A percentile compares a stretch with the other conserved stretches of the same genome.
These are phyloP conservation scores for Holacanthella duospinosa DNA, from an alignment of 2,888 invertebrate species.

Conservation along the genomic window DNA sequence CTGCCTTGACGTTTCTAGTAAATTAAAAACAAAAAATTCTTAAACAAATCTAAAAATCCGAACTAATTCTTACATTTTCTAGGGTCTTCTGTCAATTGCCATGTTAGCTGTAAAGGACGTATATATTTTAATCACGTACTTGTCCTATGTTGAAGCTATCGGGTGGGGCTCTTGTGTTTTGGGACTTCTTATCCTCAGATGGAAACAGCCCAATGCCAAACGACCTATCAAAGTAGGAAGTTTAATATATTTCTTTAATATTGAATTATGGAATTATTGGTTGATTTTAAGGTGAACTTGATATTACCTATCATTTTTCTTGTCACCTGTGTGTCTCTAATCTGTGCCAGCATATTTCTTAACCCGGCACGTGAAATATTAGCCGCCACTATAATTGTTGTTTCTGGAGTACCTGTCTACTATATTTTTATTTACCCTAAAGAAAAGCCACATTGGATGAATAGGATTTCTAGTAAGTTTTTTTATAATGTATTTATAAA, in stretches of 20 bases:
- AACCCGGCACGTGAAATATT: constrained; percentile 67
- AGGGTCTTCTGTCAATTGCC: constrained; percentile 73
- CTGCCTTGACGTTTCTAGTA: constrained; percentile 77
- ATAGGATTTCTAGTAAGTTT: constrained; percentile 50
- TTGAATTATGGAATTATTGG: constrained; percentile 40
- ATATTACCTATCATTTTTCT: constrained; percentile 73
- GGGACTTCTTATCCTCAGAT: constrained; percentile 73
- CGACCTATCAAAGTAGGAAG: constrained; percentile 79
- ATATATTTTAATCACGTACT: constrained; percentile 78
- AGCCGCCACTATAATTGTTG: constrained; percentile 60
- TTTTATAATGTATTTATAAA: not conserved
- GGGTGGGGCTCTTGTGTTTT: constrained; percentile 76
- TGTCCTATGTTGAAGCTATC: constrained; percentile 79
- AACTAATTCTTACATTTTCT: constrained; percentile 41
- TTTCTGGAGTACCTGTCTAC: constrained; percentile 74
- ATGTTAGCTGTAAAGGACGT: constrained; percentile 71
- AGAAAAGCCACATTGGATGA: constrained; percentile 62
- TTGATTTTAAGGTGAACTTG: constrained; percentile 55
- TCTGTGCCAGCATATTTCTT: constrained; percentile 70
- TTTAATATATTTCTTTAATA: not conserved
- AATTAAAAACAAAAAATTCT: constrained; percentile 39
- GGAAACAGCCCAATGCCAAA: constrained; percentile 59
- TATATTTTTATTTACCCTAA: constrained; percentile 67
- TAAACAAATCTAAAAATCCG: not conserved
- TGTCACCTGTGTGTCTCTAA: constrained; percentile 70